Percentiles rank a stretch among this genome's conserved stretches.
Evolutionary conservation across 2,113 vertebrate species (phyloP).

Genomic region (Apus apus): DNA sequence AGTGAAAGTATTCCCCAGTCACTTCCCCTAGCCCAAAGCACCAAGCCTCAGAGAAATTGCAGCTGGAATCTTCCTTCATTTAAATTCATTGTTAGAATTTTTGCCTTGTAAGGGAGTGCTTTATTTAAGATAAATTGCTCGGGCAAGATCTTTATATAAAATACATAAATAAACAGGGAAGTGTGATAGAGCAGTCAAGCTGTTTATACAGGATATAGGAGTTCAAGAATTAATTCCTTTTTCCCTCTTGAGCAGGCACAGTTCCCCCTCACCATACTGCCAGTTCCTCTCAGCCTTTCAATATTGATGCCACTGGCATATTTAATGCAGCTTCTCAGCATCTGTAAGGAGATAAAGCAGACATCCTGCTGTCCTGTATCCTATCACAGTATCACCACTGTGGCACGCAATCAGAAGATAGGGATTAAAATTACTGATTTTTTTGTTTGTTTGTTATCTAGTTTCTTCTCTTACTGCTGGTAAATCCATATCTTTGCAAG

Average conservation of each 20-base stretch:
- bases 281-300: neutral
- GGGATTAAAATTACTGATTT: neutral
- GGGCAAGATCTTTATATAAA: neutral
- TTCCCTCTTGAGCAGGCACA: neutral
- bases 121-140: neutral
- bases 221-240: neutral
- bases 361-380: neutral
- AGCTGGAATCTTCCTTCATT: neutral
- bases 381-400: neutral
- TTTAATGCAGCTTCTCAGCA: neutral
- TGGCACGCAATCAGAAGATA: neutral
- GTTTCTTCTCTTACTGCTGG: neutral
- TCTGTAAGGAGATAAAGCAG: neutral
- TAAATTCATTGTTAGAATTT: neutral
- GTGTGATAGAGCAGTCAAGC: neutral
- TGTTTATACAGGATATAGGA: neutral
- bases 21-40: neutral
- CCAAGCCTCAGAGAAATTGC: neutral
- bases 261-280: neutral
- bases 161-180: neutral
- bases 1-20: neutral
- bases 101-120: neutral
- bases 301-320: neutral
- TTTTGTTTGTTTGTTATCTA: neutral
- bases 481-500: neutral